These are phyloP conservation scores for Symphodus melops DNA, from an alignment of 2,113 vertebrate species.

Conservation along the genomic window DNA sequence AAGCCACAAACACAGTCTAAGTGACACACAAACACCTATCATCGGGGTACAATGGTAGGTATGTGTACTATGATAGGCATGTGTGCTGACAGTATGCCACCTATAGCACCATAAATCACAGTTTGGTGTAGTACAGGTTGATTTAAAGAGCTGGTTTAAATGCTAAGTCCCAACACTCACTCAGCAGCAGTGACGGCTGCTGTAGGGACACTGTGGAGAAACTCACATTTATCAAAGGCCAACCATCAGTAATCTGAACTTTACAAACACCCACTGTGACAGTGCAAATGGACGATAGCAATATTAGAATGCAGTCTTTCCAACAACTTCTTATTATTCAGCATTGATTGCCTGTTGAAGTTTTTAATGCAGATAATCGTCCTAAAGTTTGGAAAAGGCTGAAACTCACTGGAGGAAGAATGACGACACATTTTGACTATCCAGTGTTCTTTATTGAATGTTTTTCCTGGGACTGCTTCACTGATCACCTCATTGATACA, in stretches of 20 bases:
- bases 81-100: conserved; percentile 43
- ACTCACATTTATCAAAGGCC: conserved; percentile 50
- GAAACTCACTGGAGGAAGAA: background rate
- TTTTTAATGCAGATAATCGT: background rate
- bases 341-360: background rate
- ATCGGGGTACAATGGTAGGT: conserved; percentile 12
- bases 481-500: too few species aligned
- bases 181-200: conserved; percentile 54
- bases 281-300: conserved; percentile 10
- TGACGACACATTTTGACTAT: background rate
- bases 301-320: background rate
- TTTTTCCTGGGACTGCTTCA: too few species aligned
- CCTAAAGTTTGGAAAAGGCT: background rate
- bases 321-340: background rate
- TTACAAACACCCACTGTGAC: conserved; percentile 30
- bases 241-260: conserved; percentile 49
- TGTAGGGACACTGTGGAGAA: conserved; percentile 11
- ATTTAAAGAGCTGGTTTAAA: conserved; percentile 73
- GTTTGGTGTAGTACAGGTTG: conserved; percentile 56
- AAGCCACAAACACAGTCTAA: conserved; percentile 36
- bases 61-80: conserved; percentile 22
- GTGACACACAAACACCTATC: conserved; percentile 35
- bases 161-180: conserved; percentile 65
- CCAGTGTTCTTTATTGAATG: background rate
- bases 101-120: conserved; percentile 63